Conservation (phyloP, 2,797 vertebrate genomes). For the Pygocentrus nattereri region DNA sequence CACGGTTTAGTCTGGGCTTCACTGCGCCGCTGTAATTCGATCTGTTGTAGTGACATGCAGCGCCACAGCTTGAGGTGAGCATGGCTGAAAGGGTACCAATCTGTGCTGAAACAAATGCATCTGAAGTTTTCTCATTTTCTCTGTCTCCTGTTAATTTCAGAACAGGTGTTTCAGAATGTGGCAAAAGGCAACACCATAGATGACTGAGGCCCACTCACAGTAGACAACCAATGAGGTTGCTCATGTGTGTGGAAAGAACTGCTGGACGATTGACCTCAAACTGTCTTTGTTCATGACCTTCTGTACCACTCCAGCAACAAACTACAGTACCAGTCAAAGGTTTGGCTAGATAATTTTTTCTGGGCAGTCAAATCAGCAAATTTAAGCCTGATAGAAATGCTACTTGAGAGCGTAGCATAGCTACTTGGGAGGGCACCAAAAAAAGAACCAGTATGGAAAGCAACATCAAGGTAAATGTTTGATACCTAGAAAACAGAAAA, state of each 20-base stretch:
- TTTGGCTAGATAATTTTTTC: no score
- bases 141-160: not conserved
- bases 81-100: not conserved
- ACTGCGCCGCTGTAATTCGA: not conserved
- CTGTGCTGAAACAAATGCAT: not conserved
- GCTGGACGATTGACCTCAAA: conserved; percentile 3
- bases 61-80: not conserved
- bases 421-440: no score
- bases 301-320: conserved; percentile 23
- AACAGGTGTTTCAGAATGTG: conserved; percentile 1
- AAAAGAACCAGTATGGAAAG: no score
- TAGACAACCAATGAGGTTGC: not conserved
- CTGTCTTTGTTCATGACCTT: conserved; percentile 38
- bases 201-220: not conserved
- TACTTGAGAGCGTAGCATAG: no score
- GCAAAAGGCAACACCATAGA: not conserved
- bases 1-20: not conserved
- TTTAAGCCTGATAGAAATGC: no score
- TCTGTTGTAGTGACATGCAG: no score
- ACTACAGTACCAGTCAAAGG: not conserved
- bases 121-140: not conserved
- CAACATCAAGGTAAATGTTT: no score
- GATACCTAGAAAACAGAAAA: no score
- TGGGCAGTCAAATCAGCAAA: no score
- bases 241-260: conserved; percentile 12